phyloP scores from a whole-genome alignment of 2,888 invertebrate species.

The Noctua janthina region DNA sequence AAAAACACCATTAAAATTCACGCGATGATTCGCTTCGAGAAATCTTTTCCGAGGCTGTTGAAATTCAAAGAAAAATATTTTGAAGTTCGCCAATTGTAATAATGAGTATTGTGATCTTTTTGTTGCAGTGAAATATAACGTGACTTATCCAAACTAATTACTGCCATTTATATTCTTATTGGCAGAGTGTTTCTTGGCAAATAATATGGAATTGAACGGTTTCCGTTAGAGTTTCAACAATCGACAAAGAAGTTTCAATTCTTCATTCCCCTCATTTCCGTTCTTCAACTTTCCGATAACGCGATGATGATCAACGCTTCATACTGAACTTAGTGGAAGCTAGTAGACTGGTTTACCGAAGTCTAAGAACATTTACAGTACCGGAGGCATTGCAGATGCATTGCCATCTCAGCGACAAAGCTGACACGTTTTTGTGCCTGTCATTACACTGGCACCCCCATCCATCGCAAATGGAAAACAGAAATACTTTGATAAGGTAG shows the following conservation, averaged over 20 bases:
- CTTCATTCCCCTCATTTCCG: not conserved
- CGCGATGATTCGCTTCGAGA: constrained; percentile 49
- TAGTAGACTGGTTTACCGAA: not conserved
- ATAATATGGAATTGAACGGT: not conserved
- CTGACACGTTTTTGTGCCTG: not conserved
- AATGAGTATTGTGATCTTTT: constrained; percentile 28
- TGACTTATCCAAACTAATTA: constrained; percentile 23
- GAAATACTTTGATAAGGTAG: not conserved
- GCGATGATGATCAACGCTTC: not conserved
- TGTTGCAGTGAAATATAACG: constrained; percentile 14
- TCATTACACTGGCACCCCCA: no score
- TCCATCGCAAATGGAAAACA: not conserved
- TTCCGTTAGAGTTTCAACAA: not conserved
- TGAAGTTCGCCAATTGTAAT: constrained; percentile 18
- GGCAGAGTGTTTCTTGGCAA: not conserved
- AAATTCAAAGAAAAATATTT: constrained; percentile 39
- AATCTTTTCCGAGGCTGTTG: constrained; percentile 38
- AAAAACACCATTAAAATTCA: constrained; percentile 63
- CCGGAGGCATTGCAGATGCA: not conserved
- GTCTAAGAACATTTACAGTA: not conserved
- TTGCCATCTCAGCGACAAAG: not conserved
- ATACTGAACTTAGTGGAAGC: not conserved
- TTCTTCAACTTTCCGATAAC: not conserved
- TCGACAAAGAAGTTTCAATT: no score
- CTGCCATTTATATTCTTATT: not conserved